A percentile compares a stretch with the other conserved stretches of the same genome.
Conservation (phyloP, 2,888 invertebrate genomes). For the Tolmerus cingulatus region DNA sequence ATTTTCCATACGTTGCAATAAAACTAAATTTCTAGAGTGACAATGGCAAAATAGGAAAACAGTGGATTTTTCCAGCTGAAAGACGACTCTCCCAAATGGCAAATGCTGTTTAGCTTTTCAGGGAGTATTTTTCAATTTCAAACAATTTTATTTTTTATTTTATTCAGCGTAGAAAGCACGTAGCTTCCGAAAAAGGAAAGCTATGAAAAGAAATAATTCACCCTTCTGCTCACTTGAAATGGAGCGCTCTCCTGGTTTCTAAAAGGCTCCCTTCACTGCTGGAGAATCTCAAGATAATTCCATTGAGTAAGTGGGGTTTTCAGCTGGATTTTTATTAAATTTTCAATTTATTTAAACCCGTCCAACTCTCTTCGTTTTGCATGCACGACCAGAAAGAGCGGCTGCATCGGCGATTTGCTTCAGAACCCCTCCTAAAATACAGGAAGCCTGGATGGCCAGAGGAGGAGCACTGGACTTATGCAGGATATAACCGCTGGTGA, state of each 20-base stretch:
- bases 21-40: not conserved
- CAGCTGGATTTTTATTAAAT: constrained; percentile 37
- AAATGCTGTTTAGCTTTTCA: not conserved
- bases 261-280: not conserved
- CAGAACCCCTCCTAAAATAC: not conserved
- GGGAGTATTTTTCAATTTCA: not conserved
- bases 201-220: constrained; percentile 15
- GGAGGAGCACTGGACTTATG: not conserved
- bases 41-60: not conserved
- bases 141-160: not conserved
- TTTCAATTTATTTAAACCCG: constrained; percentile 38
- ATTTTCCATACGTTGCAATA: not conserved
- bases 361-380: not conserved
- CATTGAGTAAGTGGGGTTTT: constrained; percentile 5
- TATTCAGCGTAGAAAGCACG: not conserved
- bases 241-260: not conserved
- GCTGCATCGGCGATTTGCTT: not conserved
- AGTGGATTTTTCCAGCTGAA: not conserved
- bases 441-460: not conserved
- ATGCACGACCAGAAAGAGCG: not conserved
- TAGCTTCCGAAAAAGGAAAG: not conserved
- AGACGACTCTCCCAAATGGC: not conserved
- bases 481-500: not conserved
- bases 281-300: constrained; percentile 23
- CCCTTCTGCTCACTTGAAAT: constrained; percentile 13